Percentiles rank a stretch among this genome's conserved stretches.
Conservation (phyloP, 2,113 vertebrate species). For the Forbesichthys papilliferus region DNA sequence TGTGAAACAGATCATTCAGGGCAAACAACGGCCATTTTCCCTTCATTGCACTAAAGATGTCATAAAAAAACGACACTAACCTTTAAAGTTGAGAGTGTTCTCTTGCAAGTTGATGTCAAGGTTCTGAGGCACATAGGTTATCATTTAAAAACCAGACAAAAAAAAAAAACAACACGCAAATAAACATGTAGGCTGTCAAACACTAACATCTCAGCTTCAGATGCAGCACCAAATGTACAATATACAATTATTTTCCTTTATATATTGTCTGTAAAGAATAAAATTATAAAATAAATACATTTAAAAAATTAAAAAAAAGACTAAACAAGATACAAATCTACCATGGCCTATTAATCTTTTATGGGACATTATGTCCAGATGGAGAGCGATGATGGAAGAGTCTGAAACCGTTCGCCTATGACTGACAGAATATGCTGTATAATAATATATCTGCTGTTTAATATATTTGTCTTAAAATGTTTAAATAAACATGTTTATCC, state of each 20-base stretch:
- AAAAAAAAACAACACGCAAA: background rate
- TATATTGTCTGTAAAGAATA: too few relatives aligned
- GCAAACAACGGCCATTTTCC: background rate
- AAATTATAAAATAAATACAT: too few relatives aligned
- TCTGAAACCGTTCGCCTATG: background rate
- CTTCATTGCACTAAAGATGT: background rate
- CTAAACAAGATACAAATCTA: constrained; percentile 41
- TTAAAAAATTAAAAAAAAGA: background rate
- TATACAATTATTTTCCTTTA: too few relatives aligned
- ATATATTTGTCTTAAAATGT: too few relatives aligned
- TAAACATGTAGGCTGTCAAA: background rate
- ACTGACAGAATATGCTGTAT: background rate
- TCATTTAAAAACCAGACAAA: constrained; percentile 23
- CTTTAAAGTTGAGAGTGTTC: constrained; percentile 89
- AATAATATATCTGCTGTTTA: too few relatives aligned
- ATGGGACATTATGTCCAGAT: constrained; percentile 37
- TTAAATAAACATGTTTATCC: too few relatives aligned
- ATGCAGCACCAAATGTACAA: background rate
- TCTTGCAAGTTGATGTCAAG: constrained; percentile 83
- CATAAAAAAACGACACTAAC: constrained; percentile 64
- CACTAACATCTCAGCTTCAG: background rate
- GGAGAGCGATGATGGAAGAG: constrained; percentile 2
- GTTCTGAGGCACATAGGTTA: constrained; percentile 73
- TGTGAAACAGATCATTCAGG: background rate
- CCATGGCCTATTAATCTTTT: constrained; percentile 61